phyloP scores from a whole-genome alignment of 2,113 vertebrate genomes.

The Gallinago media region DNA sequence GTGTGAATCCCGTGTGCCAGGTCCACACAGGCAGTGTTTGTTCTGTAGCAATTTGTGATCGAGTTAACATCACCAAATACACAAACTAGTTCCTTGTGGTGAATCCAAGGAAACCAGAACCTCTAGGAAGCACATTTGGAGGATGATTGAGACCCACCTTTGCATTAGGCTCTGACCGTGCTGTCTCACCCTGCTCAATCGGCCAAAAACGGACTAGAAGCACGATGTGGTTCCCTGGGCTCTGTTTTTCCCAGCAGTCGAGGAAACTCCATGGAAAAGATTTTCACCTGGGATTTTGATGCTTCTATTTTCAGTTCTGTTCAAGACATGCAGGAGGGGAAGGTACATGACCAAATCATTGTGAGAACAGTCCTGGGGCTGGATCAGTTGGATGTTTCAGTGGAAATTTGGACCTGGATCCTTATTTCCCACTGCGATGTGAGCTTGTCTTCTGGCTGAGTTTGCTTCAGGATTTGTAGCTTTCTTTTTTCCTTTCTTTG shows the following conservation, averaged over 20 bases:
- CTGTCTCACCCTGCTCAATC: not conserved
- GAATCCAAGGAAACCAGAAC: not conserved
- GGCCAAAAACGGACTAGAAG: not conserved
- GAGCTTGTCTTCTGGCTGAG: not conserved
- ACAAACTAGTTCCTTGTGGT: not conserved
- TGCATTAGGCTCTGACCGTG: not conserved
- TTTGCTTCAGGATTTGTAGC: not conserved
- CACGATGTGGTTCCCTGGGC: accelerated
- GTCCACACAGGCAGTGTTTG: not conserved
- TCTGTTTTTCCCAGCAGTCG: not conserved
- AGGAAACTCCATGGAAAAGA: not conserved
- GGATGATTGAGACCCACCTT: not conserved
- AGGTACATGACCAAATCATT: not conserved
- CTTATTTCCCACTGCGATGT: not conserved
- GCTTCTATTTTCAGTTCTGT: not conserved
- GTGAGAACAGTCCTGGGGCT: not conserved
- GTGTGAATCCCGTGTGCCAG: not conserved
- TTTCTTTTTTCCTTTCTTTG: not conserved
- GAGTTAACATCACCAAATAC: not conserved
- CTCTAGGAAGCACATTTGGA: not conserved
- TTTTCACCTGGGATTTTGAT: not conserved
- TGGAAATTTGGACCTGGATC: slow-evolving; percentile 9
- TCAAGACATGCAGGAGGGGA: not conserved
- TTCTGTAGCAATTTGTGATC: not conserved
- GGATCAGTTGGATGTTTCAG: not conserved